Conservation (phyloP, 2,797 vertebrate species). For the Aldrovandia affinis region DNA sequence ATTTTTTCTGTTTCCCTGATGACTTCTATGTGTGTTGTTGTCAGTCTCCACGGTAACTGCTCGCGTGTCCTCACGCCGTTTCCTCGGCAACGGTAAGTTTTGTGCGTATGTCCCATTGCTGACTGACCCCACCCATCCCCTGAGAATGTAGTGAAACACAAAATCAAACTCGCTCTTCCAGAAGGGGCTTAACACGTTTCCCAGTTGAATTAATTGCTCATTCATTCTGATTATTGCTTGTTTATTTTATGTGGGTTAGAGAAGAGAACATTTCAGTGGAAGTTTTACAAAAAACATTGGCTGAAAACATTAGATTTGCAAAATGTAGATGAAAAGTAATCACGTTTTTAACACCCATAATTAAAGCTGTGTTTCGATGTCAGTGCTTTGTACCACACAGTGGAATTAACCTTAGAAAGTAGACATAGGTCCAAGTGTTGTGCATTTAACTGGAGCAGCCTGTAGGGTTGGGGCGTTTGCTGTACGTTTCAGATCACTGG, state of each 20-base stretch:
- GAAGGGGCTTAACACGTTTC: background rate
- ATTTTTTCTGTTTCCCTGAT: constrained; percentile 82
- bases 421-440: background rate
- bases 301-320: constrained; percentile 6
- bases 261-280: background rate
- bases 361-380: background rate
- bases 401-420: background rate
- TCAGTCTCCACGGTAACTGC: constrained; percentile 81
- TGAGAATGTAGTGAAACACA: constrained; percentile 54
- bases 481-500: background rate
- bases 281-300: background rate
- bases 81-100: constrained; percentile 79
- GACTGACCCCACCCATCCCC: constrained; percentile 62
- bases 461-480: background rate
- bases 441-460: background rate
- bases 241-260: background rate
- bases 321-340: background rate
- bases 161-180: constrained; percentile 33
- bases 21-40: constrained; percentile 80
- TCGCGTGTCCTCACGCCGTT: constrained; percentile 67
- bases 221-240: constrained; percentile 1
- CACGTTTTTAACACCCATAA: background rate
- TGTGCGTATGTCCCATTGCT: constrained; percentile 72
- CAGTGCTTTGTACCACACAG: background rate
- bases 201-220: background rate